Conservation (phyloP, 2,797 vertebrate species). For the Diplodus sargus region DNA sequence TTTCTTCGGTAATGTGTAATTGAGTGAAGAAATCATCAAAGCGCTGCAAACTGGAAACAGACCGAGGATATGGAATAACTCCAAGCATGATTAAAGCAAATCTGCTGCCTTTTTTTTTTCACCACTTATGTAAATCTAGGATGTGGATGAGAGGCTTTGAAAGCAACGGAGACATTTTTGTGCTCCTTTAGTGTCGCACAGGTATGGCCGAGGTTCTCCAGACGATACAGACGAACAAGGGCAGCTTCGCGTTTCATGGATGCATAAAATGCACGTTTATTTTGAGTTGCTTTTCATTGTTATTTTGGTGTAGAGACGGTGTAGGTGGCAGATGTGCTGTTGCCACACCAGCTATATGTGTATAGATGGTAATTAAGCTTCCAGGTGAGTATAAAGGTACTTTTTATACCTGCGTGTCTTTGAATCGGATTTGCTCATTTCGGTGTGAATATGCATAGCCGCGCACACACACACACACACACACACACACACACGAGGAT, state of each 20-base stretch:
- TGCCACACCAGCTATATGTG: conserved; percentile 14
- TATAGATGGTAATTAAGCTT: conserved; percentile 28
- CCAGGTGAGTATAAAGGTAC: conserved; percentile 26
- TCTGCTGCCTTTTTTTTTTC: conserved; percentile 32
- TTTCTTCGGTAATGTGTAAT: conserved; percentile 52
- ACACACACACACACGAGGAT: conserved; percentile 8
- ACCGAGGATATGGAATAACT: conserved; percentile 51
- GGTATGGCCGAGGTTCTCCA: conserved; percentile 3
- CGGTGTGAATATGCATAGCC: conserved; percentile 61
- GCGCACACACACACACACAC: conserved; percentile 7
- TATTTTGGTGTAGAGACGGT: conserved; percentile 19
- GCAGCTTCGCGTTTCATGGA: conserved; percentile 15
- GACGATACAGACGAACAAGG: conserved; percentile 1
- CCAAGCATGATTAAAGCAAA: conserved; percentile 61
- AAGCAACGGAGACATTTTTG: conserved; percentile 26
- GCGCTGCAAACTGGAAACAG: conserved; percentile 50
- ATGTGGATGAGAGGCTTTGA: conserved; percentile 40
- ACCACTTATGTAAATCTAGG: conserved; percentile 53
- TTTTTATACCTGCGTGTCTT: conserved; percentile 47
- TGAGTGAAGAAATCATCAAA: conserved; percentile 63
- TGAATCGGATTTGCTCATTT: conserved; percentile 50
- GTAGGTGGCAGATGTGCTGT: conserved; percentile 20
- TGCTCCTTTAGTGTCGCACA: conserved; percentile 18
- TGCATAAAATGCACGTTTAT: conserved; percentile 7
- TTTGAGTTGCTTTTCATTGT: neutral